These are phyloP conservation scores for Sula dactylatra DNA, from an alignment of 2,113 vertebrate genomes.

Conservation along the genomic window DNA sequence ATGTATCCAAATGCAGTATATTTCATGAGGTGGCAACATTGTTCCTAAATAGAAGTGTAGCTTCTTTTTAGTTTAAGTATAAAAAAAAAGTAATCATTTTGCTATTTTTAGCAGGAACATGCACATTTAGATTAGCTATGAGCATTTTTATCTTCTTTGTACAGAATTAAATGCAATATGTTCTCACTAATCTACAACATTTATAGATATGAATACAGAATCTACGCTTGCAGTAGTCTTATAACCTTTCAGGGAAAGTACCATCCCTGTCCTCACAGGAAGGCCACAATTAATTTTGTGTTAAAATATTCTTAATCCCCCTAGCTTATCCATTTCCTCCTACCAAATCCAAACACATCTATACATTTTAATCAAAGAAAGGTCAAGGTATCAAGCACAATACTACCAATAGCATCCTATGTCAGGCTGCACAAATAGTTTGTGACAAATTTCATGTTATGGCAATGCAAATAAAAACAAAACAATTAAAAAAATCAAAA, in stretches of 20 bases:
- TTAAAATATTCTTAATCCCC: neutral
- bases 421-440: neutral
- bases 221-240: neutral
- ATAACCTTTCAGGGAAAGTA: neutral
- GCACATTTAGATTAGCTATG: neutral
- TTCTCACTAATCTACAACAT: neutral
- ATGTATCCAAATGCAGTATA: neutral
- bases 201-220: neutral
- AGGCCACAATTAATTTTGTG: neutral
- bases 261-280: neutral
- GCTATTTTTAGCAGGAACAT: neutral
- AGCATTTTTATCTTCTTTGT: neutral
- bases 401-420: neutral
- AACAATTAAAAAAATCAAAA: neutral
- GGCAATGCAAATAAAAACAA: neutral
- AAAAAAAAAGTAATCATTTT: neutral
- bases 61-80: neutral
- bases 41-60: neutral
- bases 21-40: neutral
- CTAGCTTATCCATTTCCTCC: neutral
- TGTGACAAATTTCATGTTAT: neutral
- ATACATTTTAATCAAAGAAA: slow-evolving; percentile 1
- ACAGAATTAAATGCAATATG: neutral
- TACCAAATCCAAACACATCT: neutral
- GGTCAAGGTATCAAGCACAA: neutral